These are phyloP conservation scores for Otocyon megalotis DNA, from an alignment of 2,113 vertebrate genomes.

Conservation along the genomic window DNA sequence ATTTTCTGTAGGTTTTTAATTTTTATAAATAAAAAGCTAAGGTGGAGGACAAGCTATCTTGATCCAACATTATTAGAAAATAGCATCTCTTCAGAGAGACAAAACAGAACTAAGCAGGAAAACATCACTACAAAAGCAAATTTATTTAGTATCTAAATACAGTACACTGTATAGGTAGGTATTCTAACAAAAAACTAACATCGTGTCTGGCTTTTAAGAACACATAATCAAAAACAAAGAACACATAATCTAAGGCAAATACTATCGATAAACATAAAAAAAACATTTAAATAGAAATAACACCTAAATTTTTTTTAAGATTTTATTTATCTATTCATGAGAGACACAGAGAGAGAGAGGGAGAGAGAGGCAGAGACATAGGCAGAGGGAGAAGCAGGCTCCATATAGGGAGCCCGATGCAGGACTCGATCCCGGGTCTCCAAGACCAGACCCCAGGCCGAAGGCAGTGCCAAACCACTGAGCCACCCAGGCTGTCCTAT, in stretches of 20 bases:
- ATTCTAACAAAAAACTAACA: neutral
- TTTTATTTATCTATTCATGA: too few species aligned
- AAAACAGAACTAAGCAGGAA: neutral
- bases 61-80: neutral
- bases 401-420: too few species aligned
- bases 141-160: neutral
- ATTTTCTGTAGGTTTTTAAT: constrained; percentile 12
- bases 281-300: neutral
- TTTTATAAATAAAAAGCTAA: neutral
- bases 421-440: too few species aligned
- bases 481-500: too few species aligned
- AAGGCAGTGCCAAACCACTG: too few species aligned
- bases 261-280: neutral
- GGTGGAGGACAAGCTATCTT: neutral
- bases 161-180: neutral
- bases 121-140: neutral
- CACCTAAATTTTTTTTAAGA: neutral
- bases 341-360: too few species aligned
- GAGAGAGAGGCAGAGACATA: too few species aligned
- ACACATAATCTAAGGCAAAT: neutral
- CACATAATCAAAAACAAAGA: neutral
- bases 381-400: too few species aligned
- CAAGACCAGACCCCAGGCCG: too few species aligned
- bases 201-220: neutral
- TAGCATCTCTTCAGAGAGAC: neutral